Base-by-base conservation (phyloP, 1,140 invertebrate species). In the Medauroidea extradentata region DNA sequence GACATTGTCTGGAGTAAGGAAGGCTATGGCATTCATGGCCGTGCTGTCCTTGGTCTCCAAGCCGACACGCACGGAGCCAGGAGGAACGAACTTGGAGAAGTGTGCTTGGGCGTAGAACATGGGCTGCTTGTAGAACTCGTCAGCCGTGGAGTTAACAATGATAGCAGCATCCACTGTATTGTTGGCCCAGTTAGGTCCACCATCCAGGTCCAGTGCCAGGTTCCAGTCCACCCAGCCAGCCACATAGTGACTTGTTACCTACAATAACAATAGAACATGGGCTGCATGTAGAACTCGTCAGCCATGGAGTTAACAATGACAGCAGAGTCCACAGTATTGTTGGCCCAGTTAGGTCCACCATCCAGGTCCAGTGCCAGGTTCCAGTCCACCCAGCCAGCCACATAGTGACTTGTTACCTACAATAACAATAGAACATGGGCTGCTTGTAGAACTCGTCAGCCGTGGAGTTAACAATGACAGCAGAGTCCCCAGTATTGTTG, bases 151-250 rank as follows among this genome's bases (percentile, higher is more conserved):
- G 67, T 83, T 78, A 0, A 85, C 79, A 60, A 86, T 77, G 51
- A 85, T 77, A 3, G 84, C 78, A 49, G 81, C 75, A 67, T 85
- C 83, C 8, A 83, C 81, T 68, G 74, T 75, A 61, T 85, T 83
- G 8, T 77, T 71, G 0, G 75, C 79, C 81, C 82, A 86, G 68
- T 83, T 86, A 13, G 83, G 83, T 11, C 84, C 84, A 52, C 84
- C 84, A 41, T 74, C 60, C 60, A 75, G 61, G 66, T 84, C 72
- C 19, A 86, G 64, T 5, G 76, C 81, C n/a, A n/a, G n/a, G n/a
- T 96, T 96, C 93, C 93, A 96, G 70, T 96, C 93, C 3, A 90
- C 79, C 91, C 91, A 94, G 11, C 39, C 11, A n/a, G 16, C 39
- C 39, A n/a, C 11, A 41, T n/a, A 11, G 11, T 41, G 39, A 41